Conservation (phyloP, 2,888 invertebrate genomes). For the Criorhina ranunculi region DNA sequence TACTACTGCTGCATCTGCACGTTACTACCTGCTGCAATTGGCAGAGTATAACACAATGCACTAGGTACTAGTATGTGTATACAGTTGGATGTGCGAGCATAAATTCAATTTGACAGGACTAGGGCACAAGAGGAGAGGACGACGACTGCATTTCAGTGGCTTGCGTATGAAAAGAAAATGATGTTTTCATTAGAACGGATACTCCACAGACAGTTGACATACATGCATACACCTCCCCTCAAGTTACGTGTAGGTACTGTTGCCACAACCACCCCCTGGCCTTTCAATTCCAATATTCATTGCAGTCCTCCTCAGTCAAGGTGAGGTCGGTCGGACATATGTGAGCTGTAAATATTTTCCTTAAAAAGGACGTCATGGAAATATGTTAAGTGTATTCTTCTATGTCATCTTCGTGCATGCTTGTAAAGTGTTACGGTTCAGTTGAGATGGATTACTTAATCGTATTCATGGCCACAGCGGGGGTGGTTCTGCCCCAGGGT, state of each 20-base stretch:
- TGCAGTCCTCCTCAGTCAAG: conserved; percentile 61
- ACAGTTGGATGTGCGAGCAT: conserved; percentile 6
- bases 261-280: not conserved
- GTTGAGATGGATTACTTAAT: conserved; percentile 77
- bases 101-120: conserved; percentile 68
- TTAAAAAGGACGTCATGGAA: conserved; percentile 72
- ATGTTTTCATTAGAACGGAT: conserved; percentile 75
- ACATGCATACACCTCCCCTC: conserved; percentile 42
- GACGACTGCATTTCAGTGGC: conserved; percentile 33
- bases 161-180: conserved; percentile 64
- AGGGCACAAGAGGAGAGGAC: conserved; percentile 5
- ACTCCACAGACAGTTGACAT: conserved; percentile 68
- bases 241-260: conserved; percentile 4
- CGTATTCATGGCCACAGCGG: conserved; percentile 72
- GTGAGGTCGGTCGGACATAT: conserved; percentile 66
- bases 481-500: conserved; percentile 32
- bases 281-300: conserved; percentile 58
- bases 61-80: too few relatives aligned
- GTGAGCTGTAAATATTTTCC: conserved; percentile 70
- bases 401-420: conserved; percentile 64
- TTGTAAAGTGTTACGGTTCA: conserved; percentile 76
- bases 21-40: conserved; percentile 34
- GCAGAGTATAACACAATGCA: conserved; percentile 20
- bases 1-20: conserved; percentile 36
- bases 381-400: conserved; percentile 76